Conservation (phyloP, 2,797 vertebrate species). For the Sibirionetta formosa region DNA sequence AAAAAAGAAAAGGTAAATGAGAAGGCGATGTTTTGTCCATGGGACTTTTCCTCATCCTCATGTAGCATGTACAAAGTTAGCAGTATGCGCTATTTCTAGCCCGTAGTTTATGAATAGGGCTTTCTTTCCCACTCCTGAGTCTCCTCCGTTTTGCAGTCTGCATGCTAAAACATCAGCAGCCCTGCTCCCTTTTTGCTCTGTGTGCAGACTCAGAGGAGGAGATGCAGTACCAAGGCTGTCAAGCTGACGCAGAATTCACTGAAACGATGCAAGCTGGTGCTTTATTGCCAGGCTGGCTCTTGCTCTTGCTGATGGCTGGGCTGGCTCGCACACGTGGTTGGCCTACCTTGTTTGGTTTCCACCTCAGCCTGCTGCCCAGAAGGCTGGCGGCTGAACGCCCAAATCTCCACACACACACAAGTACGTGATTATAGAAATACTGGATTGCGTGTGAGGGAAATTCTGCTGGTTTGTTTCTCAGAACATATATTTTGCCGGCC, state of each 20-base stretch:
- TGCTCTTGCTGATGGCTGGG: not conserved
- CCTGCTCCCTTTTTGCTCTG: not conserved
- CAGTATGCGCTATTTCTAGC: constrained; percentile 67
- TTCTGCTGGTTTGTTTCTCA: constrained; percentile 70
- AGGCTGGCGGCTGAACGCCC: not conserved
- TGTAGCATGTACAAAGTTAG: constrained; percentile 33
- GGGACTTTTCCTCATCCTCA: constrained; percentile 23
- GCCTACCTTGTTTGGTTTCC: not conserved
- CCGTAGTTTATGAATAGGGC: constrained; percentile 55
- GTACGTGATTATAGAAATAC: constrained; percentile 28
- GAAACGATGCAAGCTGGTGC: not conserved
- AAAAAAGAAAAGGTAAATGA: constrained; percentile 7
- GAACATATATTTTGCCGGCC: constrained; percentile 71
- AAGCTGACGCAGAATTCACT: not conserved
- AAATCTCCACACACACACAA: constrained; percentile 5
- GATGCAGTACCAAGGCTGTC: not conserved
- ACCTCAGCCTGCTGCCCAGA: not conserved
- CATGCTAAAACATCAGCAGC: constrained; percentile 10
- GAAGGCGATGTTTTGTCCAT: constrained; percentile 5
- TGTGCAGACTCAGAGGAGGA: not conserved
- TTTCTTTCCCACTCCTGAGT: constrained; percentile 6
- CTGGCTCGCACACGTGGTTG: not conserved
- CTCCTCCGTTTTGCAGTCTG: constrained; percentile 50
- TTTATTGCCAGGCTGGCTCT: not conserved
- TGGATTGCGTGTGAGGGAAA: constrained; percentile 63